Evolutionary conservation across 1,140 invertebrate genomes (phyloP).

Genomic region (Apocrypta bakeri): DNA sequence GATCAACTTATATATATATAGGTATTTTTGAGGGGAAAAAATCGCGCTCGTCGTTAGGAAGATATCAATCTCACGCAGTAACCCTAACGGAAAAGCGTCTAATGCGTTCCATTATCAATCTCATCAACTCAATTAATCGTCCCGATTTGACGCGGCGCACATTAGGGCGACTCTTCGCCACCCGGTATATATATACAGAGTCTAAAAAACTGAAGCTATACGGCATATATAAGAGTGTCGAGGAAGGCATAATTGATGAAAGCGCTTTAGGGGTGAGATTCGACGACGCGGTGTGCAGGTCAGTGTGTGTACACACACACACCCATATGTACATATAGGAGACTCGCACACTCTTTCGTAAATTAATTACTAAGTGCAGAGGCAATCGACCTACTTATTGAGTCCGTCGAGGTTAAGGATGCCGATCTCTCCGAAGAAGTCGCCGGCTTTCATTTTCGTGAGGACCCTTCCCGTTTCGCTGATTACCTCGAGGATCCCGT

Average conservation of each 20-base stretch:
- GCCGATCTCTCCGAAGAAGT: slow-evolving; percentile 98
- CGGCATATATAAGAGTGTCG: background rate
- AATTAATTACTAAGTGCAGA: slow-evolving; percentile 31
- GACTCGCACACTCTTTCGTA: background rate
- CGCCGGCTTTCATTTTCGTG: slow-evolving; percentile 97
- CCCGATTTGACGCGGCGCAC: background rate
- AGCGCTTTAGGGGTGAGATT: background rate
- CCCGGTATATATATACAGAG: no score
- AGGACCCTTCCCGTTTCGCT: slow-evolving; percentile 94
- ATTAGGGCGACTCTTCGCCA: background rate
- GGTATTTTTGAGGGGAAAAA: no score
- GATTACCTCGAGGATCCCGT: slow-evolving; percentile 96
- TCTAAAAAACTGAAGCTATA: background rate
- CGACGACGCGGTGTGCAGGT: background rate
- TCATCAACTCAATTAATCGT: background rate
- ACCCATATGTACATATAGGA: background rate
- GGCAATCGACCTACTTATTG: slow-evolving; percentile 86
- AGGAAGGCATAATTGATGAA: slow-evolving; percentile 4
- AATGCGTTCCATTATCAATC: background rate
- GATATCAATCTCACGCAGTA: background rate
- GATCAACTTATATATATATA: no score
- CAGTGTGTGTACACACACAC: background rate
- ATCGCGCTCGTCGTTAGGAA: background rate
- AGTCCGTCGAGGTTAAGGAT: slow-evolving; percentile 96
- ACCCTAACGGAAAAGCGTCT: no score